phyloP scores from a whole-genome alignment of 2,113 vertebrate genomes.

The Scortum barcoo region DNA sequence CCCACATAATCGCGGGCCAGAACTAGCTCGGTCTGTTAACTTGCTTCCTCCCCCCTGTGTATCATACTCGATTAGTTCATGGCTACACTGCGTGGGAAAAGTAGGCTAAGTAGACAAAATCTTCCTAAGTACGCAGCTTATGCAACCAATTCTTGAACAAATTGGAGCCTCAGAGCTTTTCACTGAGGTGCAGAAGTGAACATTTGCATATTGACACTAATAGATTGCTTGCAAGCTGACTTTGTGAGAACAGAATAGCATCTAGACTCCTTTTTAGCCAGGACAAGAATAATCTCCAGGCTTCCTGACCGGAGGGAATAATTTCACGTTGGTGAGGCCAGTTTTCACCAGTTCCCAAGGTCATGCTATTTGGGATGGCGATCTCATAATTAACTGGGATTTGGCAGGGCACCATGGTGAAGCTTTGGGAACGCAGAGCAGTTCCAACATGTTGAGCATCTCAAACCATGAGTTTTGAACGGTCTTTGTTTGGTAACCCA shows the following conservation, averaged over 20 bases:
- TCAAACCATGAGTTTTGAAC: slow-evolving; percentile 52
- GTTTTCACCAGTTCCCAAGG: slow-evolving; percentile 72
- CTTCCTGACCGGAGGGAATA: slow-evolving; percentile 14
- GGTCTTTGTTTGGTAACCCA: slow-evolving; percentile 66
- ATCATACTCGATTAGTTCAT: slow-evolving; percentile 64
- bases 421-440: slow-evolving; percentile 59
- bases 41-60: not conserved
- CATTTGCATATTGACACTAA: slow-evolving; percentile 23
- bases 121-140: slow-evolving; percentile 30
- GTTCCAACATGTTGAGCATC: slow-evolving; percentile 58
- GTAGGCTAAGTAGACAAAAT: slow-evolving; percentile 38
- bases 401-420: slow-evolving; percentile 64
- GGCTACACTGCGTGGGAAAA: slow-evolving; percentile 59
- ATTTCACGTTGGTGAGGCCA: slow-evolving; percentile 63
- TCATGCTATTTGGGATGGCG: slow-evolving; percentile 66
- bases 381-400: slow-evolving; percentile 76
- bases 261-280: slow-evolving; percentile 1
- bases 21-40: slow-evolving; percentile 56
- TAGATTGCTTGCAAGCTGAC: not conserved
- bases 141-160: slow-evolving; percentile 45
- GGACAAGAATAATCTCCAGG: slow-evolving; percentile 21
- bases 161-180: slow-evolving; percentile 9
- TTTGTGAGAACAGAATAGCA: slow-evolving; percentile 39
- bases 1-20: slow-evolving; percentile 65
- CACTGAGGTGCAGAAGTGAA: slow-evolving; percentile 28